Percentiles rank a stretch among this genome's conserved stretches.
Conservation (phyloP, 2,888 invertebrate genomes). For the Nasonia oneida region DNA sequence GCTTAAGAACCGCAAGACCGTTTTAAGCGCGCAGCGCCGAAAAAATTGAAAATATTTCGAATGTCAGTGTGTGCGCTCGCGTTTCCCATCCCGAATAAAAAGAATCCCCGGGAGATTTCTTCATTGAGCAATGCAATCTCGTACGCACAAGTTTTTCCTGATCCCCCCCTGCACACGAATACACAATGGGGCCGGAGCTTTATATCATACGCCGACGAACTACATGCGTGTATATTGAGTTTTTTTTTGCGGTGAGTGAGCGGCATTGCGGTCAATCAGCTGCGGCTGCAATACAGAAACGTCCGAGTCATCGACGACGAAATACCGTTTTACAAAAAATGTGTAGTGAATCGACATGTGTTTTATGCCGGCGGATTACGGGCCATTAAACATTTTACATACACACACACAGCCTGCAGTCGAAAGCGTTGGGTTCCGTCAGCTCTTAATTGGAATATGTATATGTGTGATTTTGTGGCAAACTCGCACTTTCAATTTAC, state of each 20-base stretch:
- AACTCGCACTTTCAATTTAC: background rate
- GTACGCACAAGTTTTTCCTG: background rate
- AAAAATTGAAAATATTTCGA: constrained; percentile 5
- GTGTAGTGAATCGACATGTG: constrained; percentile 7
- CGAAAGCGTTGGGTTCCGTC: background rate
- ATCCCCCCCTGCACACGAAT: background rate
- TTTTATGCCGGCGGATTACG: constrained; percentile 10
- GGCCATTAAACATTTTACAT: constrained; percentile 2
- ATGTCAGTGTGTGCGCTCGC: no score
- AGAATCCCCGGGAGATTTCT: background rate
- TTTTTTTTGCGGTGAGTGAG: constrained; percentile 8
- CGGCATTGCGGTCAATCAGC: constrained; percentile 23
- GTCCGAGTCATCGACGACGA: constrained; percentile 39
- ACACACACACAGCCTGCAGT: background rate
- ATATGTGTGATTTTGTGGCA: background rate
- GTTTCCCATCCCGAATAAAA: background rate
- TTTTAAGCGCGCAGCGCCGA: background rate
- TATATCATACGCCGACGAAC: background rate
- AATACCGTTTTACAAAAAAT: constrained; percentile 41
- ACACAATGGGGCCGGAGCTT: constrained; percentile 2
- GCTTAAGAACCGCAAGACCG: constrained; percentile 3
- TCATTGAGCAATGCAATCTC: constrained; percentile 8
- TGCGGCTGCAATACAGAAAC: constrained; percentile 3
- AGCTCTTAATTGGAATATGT: background rate
- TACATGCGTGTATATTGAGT: background rate